Percentiles rank a stretch among this genome's conserved stretches.
Evolutionary conservation across 2,113 vertebrate genomes (phyloP).

Genomic region (Donacobius atricapilla): DNA sequence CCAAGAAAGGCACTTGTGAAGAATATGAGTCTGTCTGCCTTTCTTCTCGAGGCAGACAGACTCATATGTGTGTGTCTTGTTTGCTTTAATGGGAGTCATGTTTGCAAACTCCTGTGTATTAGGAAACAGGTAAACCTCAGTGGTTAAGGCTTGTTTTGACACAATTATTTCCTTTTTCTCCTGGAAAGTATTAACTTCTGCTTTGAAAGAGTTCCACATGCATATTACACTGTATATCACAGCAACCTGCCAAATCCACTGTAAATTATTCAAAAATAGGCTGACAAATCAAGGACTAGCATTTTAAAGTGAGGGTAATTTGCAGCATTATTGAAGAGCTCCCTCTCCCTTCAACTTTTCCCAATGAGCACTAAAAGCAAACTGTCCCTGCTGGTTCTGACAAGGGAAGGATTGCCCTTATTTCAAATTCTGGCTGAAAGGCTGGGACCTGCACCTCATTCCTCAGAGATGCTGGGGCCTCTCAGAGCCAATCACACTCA

Average conservation of each 20-base stretch:
- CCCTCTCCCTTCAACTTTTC: not conserved
- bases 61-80: not conserved
- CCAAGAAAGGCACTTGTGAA: conserved; percentile 38
- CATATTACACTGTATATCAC: conserved; percentile 29
- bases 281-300: conserved; percentile 2
- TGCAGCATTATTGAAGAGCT: not conserved
- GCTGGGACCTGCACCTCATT: not conserved
- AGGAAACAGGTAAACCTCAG: not conserved
- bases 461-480: not conserved
- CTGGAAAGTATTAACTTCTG: conserved; percentile 26
- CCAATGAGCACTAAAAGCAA: not conserved
- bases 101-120: conserved; percentile 26
- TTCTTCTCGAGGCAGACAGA: conserved; percentile 9
- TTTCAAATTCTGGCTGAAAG: not conserved
- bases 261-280: conserved; percentile 44
- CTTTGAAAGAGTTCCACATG: conserved; percentile 31
- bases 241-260: conserved; percentile 19
- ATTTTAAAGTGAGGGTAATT: not conserved
- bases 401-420: not conserved
- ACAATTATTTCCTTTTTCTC: conserved; percentile 45
- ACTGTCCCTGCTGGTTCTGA: not conserved
- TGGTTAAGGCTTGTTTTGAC: conserved; percentile 41
- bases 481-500: not conserved
- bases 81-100: conserved; percentile 33
- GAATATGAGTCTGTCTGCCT: not conserved